phyloP scores from a whole-genome alignment of 1,140 invertebrate species.

The Pollicipes pollicipes region DNA sequence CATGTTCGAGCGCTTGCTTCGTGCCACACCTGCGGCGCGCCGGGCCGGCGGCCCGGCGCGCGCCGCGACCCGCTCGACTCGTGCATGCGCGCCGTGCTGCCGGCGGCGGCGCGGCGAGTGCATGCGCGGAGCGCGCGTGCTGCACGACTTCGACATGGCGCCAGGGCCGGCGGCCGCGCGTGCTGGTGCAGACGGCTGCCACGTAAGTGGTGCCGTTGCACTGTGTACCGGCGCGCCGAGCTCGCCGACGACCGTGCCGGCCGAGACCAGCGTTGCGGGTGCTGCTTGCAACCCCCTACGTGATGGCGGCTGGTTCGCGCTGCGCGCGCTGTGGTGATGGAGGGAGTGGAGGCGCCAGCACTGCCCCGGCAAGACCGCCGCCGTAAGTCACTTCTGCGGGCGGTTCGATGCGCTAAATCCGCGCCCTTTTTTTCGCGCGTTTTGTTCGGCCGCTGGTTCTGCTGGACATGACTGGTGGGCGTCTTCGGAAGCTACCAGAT shows the following conservation, averaged over 20 bases:
- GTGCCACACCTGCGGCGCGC: slow-evolving; percentile 25
- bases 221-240: slow-evolving; percentile 30
- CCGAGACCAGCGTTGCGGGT: slow-evolving; percentile 30
- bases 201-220: slow-evolving; percentile 37
- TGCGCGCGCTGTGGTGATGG: slow-evolving; percentile 36
- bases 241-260: slow-evolving; percentile 11
- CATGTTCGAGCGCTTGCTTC: slow-evolving; percentile 38
- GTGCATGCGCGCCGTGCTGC: slow-evolving; percentile 29
- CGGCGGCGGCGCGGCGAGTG: slow-evolving; percentile 21
- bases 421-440: no score
- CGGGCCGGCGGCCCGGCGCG: not conserved
- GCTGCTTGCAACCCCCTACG: slow-evolving; percentile 36
- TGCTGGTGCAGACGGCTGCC: slow-evolving; percentile 39
- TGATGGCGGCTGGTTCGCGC: slow-evolving; percentile 40
- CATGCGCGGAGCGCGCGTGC: slow-evolving; percentile 24
- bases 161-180: slow-evolving; percentile 29
- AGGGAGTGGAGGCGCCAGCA: slow-evolving; percentile 22
- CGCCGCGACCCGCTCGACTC: slow-evolving; percentile 30
- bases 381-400: no score
- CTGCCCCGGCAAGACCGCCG: slow-evolving; percentile 20
- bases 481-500: no score
- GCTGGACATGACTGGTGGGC: no score
- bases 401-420: no score
- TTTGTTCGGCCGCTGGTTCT: no score
- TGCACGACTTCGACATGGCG: slow-evolving; percentile 37